Base-by-base conservation (phyloP, 2,113 vertebrate genomes). In the Myrmecophaga tridactyla region DNA sequence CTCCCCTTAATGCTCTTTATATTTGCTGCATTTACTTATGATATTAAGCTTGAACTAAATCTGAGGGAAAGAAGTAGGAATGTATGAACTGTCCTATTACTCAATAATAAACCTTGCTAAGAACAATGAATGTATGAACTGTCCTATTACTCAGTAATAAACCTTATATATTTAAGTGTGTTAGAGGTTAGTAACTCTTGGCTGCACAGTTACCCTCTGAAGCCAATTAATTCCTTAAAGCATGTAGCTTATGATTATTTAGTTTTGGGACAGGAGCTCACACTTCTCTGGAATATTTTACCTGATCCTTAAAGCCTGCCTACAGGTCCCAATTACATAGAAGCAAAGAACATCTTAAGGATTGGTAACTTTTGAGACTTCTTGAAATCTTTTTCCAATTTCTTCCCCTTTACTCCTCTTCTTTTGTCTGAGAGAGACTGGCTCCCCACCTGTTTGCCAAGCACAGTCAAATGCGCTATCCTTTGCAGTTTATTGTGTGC, bases 371-470 rank as follows among this genome's bases (percentile, higher is more conserved):
- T 10, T 7, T 58, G 72, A 76, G 62, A 48, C 15, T 77, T 65
- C 48, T 53, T 39, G 36, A n/a, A 48, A 23, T 70, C 34, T 39
- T 91, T 84, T 56, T 77, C 17, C 29, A 51, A 20, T 76, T 63
- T 80, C n/a, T 81, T 92, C 36, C 4, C n/a, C 0, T 48, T 51
- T 90, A 53, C 29, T 58, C 46, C 51, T 67, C 48, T 34, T 14
- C 2, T 65, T 93, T 94, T 72, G 53, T 78, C 70, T 63, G 39
- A 78, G n/a, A 93, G 62, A 90, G 65, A 21, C 62, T 80, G 41
- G 13, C 12, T 72, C 73, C 73, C 67, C 65, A 46, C 81, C 80
- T 93, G 78, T 89, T 95, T 90, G 70, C 82, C 46, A 51, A 82
- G 29, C 62, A 53, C 25, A 63, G n/a, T 36, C 76, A 48, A 93